Percentiles rank a stretch among this genome's conserved stretches.
Conservation (phyloP, 1,140 invertebrate species). For the Leptoteleia sp. region DNA sequence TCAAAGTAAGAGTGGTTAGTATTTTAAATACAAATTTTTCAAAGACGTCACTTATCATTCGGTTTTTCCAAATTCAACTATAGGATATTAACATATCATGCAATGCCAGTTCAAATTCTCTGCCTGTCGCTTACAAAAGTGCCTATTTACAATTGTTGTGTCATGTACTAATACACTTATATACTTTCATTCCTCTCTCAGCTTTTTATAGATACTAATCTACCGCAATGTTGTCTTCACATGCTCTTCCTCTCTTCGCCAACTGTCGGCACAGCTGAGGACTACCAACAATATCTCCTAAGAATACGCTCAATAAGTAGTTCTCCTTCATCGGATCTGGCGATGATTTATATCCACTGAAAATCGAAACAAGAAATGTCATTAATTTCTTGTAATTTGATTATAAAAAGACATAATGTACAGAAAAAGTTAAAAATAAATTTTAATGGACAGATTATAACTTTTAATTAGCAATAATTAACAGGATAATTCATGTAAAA, state of each 20-base stretch:
- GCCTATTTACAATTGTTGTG: too few species aligned
- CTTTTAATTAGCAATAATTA: too few species aligned
- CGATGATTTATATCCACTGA: conserved; percentile 88
- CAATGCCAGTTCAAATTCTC: conserved; percentile 10
- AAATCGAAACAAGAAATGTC: conserved; percentile 68
- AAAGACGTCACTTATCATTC: not conserved
- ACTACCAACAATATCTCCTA: conserved; percentile 90
- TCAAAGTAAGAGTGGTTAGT: too few species aligned
- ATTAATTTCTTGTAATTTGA: conserved; percentile 13
- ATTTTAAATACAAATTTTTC: not conserved
- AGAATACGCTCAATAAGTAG: conserved; percentile 90
- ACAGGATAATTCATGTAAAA: too few species aligned
- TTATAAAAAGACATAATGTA: conserved; percentile 5
- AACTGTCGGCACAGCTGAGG: conserved; percentile 89
- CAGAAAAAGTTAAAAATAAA: too few species aligned
- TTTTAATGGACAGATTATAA: too few species aligned
- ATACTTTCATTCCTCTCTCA: too few species aligned
- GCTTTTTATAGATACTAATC: too few species aligned
- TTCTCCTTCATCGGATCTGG: conserved; percentile 88
- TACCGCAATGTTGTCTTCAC: conserved; percentile 66
- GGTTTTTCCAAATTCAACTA: conserved; percentile 5
- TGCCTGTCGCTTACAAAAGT: too few species aligned
- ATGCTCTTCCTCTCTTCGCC: conserved; percentile 85
- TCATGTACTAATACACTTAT: too few species aligned
- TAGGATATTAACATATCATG: not conserved